A percentile compares a stretch with the other conserved stretches of the same genome.
These are phyloP conservation scores for Triplophysa rosa DNA, from an alignment of 2,113 vertebrate species.

Conservation along the genomic window DNA sequence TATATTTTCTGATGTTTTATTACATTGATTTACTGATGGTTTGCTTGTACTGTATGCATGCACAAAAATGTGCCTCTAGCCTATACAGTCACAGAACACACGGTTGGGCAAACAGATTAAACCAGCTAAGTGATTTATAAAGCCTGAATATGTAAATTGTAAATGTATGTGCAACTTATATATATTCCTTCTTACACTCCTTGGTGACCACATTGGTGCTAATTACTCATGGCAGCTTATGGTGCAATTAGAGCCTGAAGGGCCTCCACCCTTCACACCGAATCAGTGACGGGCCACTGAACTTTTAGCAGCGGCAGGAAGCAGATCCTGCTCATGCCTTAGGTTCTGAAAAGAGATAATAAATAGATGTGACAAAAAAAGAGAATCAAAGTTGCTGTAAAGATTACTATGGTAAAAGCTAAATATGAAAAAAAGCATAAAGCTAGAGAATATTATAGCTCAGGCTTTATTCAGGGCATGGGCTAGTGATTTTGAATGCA, in stretches of 20 bases:
- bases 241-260: conserved; percentile 54
- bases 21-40: background rate
- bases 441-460: background rate
- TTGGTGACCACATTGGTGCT: conserved; percentile 49
- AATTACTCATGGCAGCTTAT: conserved; percentile 57
- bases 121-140: too few relatives aligned
- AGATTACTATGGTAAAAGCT: background rate
- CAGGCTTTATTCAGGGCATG: background rate
- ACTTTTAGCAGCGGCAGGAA: conserved; percentile 46
- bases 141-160: too few relatives aligned
- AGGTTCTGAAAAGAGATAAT: background rate
- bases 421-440: background rate
- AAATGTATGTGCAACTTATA: too few relatives aligned
- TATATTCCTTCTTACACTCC: conserved; percentile 42
- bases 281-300: conserved; percentile 52
- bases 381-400: background rate
- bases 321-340: conserved; percentile 35
- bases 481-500: background rate
- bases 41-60: too few relatives aligned
- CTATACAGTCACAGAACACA: too few relatives aligned
- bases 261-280: conserved; percentile 48
- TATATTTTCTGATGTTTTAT: background rate
- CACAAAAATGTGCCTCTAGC: too few relatives aligned
- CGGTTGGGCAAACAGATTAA: too few relatives aligned
- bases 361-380: conserved; percentile 20